A percentile compares a stretch with the other conserved stretches of the same genome.
Conservation (phyloP, 1,140 invertebrate species). For the Vanessa tameamea region DNA sequence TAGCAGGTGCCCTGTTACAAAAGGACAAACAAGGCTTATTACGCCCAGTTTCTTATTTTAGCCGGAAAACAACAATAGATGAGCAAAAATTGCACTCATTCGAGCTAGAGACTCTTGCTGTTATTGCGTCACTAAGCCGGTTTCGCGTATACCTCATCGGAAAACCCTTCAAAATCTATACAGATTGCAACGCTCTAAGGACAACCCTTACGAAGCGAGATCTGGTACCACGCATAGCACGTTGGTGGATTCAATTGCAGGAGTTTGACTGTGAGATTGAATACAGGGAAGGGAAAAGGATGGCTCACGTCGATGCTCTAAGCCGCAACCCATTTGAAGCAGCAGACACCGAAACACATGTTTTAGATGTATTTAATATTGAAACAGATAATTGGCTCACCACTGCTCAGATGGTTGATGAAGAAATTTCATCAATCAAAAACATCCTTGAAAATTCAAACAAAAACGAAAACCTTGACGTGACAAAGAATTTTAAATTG, state of each 20-base stretch:
- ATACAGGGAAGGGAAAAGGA: slow-evolving; percentile 22
- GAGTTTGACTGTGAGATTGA: slow-evolving; percentile 32
- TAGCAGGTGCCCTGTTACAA: too few relatives aligned
- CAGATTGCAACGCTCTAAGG: slow-evolving; percentile 31
- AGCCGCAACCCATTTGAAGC: slow-evolving; percentile 19
- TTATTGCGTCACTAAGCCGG: background rate
- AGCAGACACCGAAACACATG: background rate
- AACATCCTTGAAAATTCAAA: background rate
- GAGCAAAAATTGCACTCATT: background rate
- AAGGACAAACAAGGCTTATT: too few relatives aligned
- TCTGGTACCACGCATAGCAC: slow-evolving; percentile 30
- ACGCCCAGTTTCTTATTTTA: too few relatives aligned
- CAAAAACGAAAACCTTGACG: background rate
- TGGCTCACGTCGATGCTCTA: slow-evolving; percentile 29
- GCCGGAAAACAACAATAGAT: too few relatives aligned
- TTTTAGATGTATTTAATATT: background rate
- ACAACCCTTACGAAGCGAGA: slow-evolving; percentile 30
- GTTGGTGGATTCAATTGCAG: slow-evolving; percentile 31
- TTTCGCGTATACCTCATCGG: slow-evolving; percentile 24
- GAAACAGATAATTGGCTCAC: background rate
- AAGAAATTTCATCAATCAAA: background rate
- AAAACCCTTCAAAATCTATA: slow-evolving; percentile 33
- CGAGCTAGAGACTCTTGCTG: background rate
- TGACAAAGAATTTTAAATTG: background rate
- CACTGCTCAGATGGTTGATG: background rate